These are phyloP conservation scores for Streblospio benedicti DNA, from an alignment of 1,140 invertebrate genomes.

Conservation along the genomic window DNA sequence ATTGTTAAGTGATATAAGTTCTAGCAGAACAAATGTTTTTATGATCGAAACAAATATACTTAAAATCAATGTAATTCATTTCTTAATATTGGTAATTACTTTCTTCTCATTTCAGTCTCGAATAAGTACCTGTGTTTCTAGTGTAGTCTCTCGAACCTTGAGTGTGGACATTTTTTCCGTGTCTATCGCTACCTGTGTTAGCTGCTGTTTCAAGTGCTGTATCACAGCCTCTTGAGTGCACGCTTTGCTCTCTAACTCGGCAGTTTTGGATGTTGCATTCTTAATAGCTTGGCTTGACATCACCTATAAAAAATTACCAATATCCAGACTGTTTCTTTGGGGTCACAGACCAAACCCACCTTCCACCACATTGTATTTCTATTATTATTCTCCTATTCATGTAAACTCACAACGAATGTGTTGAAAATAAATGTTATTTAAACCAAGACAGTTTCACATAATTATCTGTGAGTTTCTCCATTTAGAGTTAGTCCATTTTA, in stretches of 20 bases:
- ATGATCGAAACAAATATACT: no score
- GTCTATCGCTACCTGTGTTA: not conserved
- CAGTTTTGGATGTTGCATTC: constrained; percentile 34
- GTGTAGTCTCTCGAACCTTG: not conserved
- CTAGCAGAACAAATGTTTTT: no score
- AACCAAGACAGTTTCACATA: not conserved
- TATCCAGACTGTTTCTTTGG: not conserved
- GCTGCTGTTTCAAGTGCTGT: constrained; percentile 4
- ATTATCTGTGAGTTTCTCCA: not conserved
- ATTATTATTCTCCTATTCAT: not conserved
- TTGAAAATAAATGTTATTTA: not conserved
- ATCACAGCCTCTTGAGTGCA: constrained; percentile 35
- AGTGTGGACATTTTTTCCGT: not conserved
- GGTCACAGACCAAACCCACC: not conserved
- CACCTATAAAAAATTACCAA: constrained; percentile 19
- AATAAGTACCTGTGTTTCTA: not conserved
- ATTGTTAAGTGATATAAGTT: no score
- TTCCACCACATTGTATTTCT: not conserved
- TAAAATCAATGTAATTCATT: no score
- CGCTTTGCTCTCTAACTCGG: constrained; percentile 37
- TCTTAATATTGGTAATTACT: no score
- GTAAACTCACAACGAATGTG: not conserved
- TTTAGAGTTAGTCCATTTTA: not conserved
- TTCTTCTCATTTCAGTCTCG: no score
- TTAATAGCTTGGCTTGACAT: constrained; percentile 36